phyloP scores from a whole-genome alignment of 2,888 invertebrate species.

The Cataglyphis rosenhaueri region DNA sequence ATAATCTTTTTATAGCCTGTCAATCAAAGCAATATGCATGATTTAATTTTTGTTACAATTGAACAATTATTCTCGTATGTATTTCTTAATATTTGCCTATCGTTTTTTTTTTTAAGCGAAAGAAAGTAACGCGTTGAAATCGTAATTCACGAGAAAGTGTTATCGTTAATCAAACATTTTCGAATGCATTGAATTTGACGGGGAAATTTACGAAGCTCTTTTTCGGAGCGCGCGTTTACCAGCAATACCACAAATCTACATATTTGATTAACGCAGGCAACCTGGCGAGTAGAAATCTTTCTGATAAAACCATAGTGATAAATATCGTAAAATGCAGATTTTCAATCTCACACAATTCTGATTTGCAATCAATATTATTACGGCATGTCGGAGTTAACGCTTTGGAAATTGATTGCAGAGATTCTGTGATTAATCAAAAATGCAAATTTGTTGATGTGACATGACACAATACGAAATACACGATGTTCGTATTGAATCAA shows the following conservation, averaged over 20 bases:
- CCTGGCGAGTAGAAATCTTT: conserved; percentile 21
- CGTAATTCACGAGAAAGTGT: conserved; percentile 25
- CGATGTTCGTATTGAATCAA: neutral
- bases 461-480: conserved; percentile 14
- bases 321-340: conserved; percentile 26
- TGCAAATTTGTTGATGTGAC: conserved; percentile 33
- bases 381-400: conserved; percentile 25
- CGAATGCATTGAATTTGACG: conserved; percentile 35
- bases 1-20: conserved; percentile 18
- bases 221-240: conserved; percentile 36
- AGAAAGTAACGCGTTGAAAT: conserved; percentile 26
- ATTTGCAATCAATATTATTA: conserved; percentile 53
- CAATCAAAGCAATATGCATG: conserved; percentile 8
- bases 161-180: conserved; percentile 48
- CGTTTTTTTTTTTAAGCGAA: conserved; percentile 19
- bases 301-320: conserved; percentile 31
- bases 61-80: conserved; percentile 23
- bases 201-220: conserved; percentile 21
- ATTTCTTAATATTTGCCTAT: conserved; percentile 34
- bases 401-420: conserved; percentile 39
- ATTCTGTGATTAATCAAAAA: conserved; percentile 45
- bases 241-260: conserved; percentile 45
- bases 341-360: conserved; percentile 45
- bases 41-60: conserved; percentile 29
- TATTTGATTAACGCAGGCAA: conserved; percentile 45